Evolutionary conservation across 2,888 invertebrate species (phyloP), one percentile per base, ranked within the genome.

Genomic region (Orthosia cruda): DNA sequence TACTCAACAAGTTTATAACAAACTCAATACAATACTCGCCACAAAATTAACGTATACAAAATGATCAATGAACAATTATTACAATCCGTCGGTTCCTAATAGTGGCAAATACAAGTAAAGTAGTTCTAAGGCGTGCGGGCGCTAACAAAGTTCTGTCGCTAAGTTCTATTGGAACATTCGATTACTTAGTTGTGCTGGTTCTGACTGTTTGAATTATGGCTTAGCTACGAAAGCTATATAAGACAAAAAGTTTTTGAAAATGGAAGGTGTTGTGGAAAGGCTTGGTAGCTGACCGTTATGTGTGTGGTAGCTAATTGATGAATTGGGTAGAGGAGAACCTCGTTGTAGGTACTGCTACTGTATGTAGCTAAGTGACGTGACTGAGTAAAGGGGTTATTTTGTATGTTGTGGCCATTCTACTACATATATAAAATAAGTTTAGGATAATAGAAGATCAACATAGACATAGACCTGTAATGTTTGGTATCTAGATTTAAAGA

Each of bases 101-200:
- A 71, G 76, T 32, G 59, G 61, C 32, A 64, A 80, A 80, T 71
- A 84, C 63, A 84, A 84, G 66, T 52, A 45, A 68, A 74, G 67
- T 65, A 45, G 66, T 73, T 71, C 61, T 26, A 67, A 76, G 73
- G 63, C 80, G 68, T 73, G 74, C 68, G 67, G 52, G 71, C 40
- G 71, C 64, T 80, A 80, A 76, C 87, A 67, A 84, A 87, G 69
- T 84, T 84, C 65, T 26, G 20, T 67, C 50, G 47, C 66, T 69
- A 84, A 84, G 59, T 84, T 87, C 62, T 71, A 77, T 81, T 72
- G 59, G 74, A 77, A 75, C 77, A 73, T 85, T 85, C 77, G 71
- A 77, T 85, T 85, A 71, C 70, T 85, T 77, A 62, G 72, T 75
- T 75, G 64, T 32, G 13, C 58, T 64, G 58, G 26, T 71, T 71